Evolutionary conservation across 2,113 vertebrate species (phyloP).

Genomic region (Pungitius pungitius): DNA sequence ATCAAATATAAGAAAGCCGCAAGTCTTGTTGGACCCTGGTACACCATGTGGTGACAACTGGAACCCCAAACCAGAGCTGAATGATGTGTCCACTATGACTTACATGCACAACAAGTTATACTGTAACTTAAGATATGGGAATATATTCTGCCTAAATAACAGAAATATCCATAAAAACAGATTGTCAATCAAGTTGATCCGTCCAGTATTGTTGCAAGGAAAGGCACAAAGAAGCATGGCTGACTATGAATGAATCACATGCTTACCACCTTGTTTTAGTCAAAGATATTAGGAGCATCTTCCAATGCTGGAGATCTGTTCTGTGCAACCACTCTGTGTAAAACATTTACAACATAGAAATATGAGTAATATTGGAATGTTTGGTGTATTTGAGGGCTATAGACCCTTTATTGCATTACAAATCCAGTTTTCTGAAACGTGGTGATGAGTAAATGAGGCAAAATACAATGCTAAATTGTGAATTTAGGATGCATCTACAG

Average conservation of each 20-base stretch:
- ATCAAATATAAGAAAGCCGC: slow-evolving; percentile 4
- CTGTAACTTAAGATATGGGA: neutral
- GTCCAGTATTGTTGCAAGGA: neutral
- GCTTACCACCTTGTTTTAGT: neutral
- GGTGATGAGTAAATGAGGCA: neutral
- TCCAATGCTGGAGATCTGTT: neutral
- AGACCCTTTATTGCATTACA: no score
- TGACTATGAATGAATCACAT: neutral
- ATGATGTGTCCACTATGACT: neutral
- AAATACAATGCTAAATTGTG: neutral
- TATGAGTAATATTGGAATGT: no score
- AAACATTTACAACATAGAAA: no score
- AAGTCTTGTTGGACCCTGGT: neutral
- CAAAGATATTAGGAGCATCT: neutral
- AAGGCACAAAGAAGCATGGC: neutral
- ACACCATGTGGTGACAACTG: slow-evolving; percentile 8
- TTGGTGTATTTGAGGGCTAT: no score
- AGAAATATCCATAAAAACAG: neutral
- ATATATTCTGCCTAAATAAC: neutral
- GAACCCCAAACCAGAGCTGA: neutral
- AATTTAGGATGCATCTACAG: neutral
- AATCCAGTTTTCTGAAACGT: no score
- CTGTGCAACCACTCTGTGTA: no score
- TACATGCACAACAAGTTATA: neutral
- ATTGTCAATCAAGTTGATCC: neutral